Percentiles rank a stretch among this genome's conserved stretches.
Evolutionary conservation across 2,113 vertebrate genomes (phyloP).

Genomic region (Micronycteris hirsuta): DNA sequence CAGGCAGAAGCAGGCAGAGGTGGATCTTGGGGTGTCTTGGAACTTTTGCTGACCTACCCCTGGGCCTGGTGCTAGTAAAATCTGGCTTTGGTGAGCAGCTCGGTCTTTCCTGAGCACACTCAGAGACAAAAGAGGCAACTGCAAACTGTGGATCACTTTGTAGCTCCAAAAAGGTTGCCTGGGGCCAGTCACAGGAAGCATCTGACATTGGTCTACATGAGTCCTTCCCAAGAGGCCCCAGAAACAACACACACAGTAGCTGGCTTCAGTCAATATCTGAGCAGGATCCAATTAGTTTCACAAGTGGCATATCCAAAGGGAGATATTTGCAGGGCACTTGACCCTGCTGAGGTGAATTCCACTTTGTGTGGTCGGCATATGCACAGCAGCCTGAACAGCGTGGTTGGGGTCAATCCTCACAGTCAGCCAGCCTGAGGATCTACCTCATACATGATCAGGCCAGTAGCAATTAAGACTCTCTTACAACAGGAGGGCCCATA

Average conservation of each 20-base stretch:
- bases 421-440: neutral
- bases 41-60: neutral
- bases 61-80: neutral
- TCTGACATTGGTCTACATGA: neutral
- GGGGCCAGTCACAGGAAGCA: neutral
- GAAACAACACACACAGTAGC: neutral
- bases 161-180: neutral
- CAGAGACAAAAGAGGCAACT: neutral
- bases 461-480: neutral
- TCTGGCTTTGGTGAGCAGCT: neutral
- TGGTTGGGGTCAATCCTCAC: neutral
- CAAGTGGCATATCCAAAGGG: neutral
- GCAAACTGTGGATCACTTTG: neutral
- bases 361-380: neutral
- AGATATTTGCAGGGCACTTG: neutral
- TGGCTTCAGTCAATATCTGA: neutral
- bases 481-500: neutral
- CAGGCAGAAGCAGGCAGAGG: neutral
- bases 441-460: neutral
- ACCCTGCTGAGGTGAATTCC: neutral
- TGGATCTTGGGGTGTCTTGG: neutral
- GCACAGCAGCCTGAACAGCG: neutral
- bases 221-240: neutral
- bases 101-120: neutral
- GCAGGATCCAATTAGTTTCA: neutral